These are phyloP conservation scores for Ormyrus rosae DNA, from an alignment of 2,888 invertebrate species.

Conservation along the genomic window DNA sequence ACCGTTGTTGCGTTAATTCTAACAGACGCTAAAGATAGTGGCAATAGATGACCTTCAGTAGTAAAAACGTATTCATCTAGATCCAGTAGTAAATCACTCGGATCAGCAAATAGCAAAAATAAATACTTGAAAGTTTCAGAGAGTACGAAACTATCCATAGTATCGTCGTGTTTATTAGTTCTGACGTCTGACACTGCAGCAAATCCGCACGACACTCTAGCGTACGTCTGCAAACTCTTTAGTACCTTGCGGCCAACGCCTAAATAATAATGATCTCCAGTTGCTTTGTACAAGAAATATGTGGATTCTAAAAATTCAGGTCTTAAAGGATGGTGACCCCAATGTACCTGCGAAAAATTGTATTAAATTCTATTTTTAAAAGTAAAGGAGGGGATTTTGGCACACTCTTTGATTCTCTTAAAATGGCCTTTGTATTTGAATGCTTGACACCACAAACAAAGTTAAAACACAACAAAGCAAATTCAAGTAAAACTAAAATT, in stretches of 20 bases:
- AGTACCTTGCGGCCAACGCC: conserved; percentile 93
- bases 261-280: conserved; percentile 96
- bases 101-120: conserved; percentile 93
- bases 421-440: not conserved
- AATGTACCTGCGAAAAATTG: conserved; percentile 85
- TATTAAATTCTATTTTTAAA: conserved; percentile 13
- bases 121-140: conserved; percentile 99
- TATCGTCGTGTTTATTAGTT: conserved; percentile 92
- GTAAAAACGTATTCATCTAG: conserved; percentile 93
- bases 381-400: conserved; percentile 30
- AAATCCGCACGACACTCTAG: conserved; percentile 96
- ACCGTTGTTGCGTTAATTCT: conserved; percentile 78
- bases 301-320: conserved; percentile 99
- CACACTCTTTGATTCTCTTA: conserved; percentile 38
- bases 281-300: conserved; percentile 96
- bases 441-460: not conserved
- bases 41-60: conserved; percentile 96
- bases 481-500: conserved; percentile 1
- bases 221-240: conserved; percentile 91
- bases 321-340: conserved; percentile 97
- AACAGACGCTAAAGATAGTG: conserved; percentile 86
- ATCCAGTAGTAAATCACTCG: conserved; percentile 87
- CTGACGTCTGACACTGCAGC: conserved; percentile 98
- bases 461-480: not conserved
- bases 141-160: conserved; percentile 98